These are phyloP conservation scores for Asbolus verrucosus DNA, from an alignment of 1,140 invertebrate genomes.

Conservation along the genomic window DNA sequence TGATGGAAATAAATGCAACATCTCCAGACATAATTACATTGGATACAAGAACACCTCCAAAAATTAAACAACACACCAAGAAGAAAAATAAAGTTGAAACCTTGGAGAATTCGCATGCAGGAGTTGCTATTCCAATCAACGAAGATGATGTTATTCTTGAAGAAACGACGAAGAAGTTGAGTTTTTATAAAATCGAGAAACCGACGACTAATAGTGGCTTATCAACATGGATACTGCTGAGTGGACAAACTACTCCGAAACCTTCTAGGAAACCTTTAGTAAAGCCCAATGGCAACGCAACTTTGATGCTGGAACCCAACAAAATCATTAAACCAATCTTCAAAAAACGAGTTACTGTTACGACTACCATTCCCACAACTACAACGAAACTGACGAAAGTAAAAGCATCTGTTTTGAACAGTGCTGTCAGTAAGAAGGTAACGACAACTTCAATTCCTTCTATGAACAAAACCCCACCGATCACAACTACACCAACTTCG, in stretches of 20 bases:
- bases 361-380: constrained; percentile 43
- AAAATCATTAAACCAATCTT: constrained; percentile 56
- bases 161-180: constrained; percentile 60
- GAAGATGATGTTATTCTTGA: constrained; percentile 64
- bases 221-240: constrained; percentile 82
- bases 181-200: constrained; percentile 65
- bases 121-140: constrained; percentile 71
- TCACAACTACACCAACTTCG: too few species aligned
- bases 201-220: constrained; percentile 75
- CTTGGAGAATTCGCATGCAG: constrained; percentile 68
- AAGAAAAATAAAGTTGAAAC: constrained; percentile 63
- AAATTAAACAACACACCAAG: constrained; percentile 69
- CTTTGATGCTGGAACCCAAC: constrained; percentile 45
- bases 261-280: constrained; percentile 59
- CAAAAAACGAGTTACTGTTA: constrained; percentile 59
- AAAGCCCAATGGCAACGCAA: constrained; percentile 51
- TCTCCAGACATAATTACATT: constrained; percentile 64
- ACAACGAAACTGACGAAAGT: constrained; percentile 58
- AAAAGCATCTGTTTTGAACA: constrained; percentile 58
- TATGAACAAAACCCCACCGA: too few species aligned
- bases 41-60: constrained; percentile 73
- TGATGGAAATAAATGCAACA: constrained; percentile 65
- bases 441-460: too few species aligned
- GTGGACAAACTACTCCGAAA: constrained; percentile 67
- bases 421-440: constrained; percentile 50